Base-by-base conservation (phyloP, 53 echinoderm and acorn worm genomes). In the Paracentrotus lividus region DNA sequence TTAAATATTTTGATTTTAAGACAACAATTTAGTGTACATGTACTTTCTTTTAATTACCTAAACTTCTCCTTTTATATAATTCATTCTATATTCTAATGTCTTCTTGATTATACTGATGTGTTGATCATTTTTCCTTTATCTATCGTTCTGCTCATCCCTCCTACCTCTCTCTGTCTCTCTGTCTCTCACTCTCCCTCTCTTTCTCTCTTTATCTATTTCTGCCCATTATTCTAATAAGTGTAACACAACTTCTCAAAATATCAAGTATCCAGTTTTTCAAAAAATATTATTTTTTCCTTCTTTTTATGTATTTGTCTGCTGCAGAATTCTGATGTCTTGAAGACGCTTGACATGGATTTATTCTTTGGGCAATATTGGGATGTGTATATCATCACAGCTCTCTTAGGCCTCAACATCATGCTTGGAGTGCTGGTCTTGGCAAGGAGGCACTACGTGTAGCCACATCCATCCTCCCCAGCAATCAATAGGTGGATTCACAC, bases 281-380 rank as follows among this genome's bases (percentile, higher is more conserved):
- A n/a, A n/a, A n/a, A n/a, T n/a, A n/a, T n/a, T n/a, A n/a, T 23
- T 77, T 21, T 42, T 4, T 21, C 21, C 43, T 42, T 77, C 72
- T 43, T 77, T 14, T 44, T 77, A 42, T 77, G 7, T 69, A 32
- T 44, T 15, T 59, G 21, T 61, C 8, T 57, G 33, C 23, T 94
- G 29, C 95, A 98, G 98, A 96, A 96, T 93, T 89, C 95, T 10
- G 98, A 95, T 87, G 65, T 94, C 8, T 75, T 93, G 81, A 76
- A 78, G 31, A 69, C 93, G 20, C 44, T 97, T 29, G 94, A 94
- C 58, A 38, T 98, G 67, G 98, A 98, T 52, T 38, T 51, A 10
- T 77, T 85, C 5, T 94, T 98, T 55, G 98, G 98, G 36, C 95
- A 96, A 34, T 96, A 97, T 42, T 98, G 98, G 98, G 98, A 98